These are phyloP conservation scores for Nibea coibor DNA, from an alignment of 2,113 vertebrate genomes.

Conservation along the genomic window DNA sequence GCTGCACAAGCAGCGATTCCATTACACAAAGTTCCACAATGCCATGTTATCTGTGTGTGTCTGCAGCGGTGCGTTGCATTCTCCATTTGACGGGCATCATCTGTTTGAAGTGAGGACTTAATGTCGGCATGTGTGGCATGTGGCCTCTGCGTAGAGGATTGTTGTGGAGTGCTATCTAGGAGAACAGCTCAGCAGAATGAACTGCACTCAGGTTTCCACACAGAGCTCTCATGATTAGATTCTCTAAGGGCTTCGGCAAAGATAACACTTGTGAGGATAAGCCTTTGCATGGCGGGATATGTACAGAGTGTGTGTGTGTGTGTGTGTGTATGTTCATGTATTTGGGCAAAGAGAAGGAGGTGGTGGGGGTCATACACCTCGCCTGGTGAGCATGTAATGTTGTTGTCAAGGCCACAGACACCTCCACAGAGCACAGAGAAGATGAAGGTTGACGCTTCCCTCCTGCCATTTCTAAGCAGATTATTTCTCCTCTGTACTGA, in stretches of 20 bases:
- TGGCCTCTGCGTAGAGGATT: constrained; percentile 30
- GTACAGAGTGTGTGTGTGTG: constrained; percentile 18
- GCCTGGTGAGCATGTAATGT: constrained; percentile 68
- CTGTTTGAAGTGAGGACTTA: constrained; percentile 50
- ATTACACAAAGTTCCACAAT: constrained; percentile 49
- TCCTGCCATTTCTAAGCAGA: constrained; percentile 68
- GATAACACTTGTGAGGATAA: constrained; percentile 70
- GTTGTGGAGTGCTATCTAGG: constrained; percentile 49
- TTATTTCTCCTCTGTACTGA: constrained; percentile 63
- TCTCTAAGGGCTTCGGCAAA: constrained; percentile 57
- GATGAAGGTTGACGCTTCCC: constrained; percentile 62
- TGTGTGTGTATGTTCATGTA: background rate
- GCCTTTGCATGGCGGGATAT: constrained; percentile 53
- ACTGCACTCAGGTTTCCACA: constrained; percentile 59
- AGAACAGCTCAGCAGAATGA: constrained; percentile 55
- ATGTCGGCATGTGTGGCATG: constrained; percentile 17
- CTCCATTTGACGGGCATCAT: constrained; percentile 31
- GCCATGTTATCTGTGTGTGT: constrained; percentile 26
- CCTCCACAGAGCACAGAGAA: constrained; percentile 55
- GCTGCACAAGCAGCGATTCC: constrained; percentile 32
- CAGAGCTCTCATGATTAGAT: constrained; percentile 67
- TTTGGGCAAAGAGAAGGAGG: constrained; percentile 6
- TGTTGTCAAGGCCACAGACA: constrained; percentile 74
- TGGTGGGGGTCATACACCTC: constrained; percentile 21
- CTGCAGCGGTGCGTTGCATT: constrained; percentile 2